Percentiles rank a stretch among this genome's conserved stretches.
Conservation (phyloP, 2,888 invertebrate species). For the Acanthosoma haemorrhoidale region DNA sequence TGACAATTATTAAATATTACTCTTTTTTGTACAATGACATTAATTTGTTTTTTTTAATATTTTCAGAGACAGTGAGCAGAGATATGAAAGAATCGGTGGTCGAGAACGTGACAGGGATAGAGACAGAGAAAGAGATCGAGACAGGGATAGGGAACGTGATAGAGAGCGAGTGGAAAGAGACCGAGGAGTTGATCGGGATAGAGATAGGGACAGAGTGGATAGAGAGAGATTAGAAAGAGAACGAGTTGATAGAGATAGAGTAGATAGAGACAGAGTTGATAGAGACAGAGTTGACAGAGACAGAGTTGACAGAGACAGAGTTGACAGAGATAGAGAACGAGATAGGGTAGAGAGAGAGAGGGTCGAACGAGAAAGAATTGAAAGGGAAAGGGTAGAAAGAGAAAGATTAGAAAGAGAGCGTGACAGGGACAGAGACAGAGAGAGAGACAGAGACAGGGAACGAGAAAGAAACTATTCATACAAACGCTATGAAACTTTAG, state of each 20-base stretch:
- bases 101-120: slow-evolving; percentile 13
- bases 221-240: slow-evolving; percentile 18
- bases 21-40: too few relatives aligned
- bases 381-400: slow-evolving; percentile 15
- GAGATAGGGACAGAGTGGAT: slow-evolving; percentile 20
- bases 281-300: neutral
- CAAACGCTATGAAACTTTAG: slow-evolving; percentile 3
- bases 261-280: neutral
- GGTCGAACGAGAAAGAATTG: neutral
- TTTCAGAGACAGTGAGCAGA: neutral
- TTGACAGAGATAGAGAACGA: neutral
- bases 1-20: too few relatives aligned
- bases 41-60: neutral
- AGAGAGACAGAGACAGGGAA: neutral
- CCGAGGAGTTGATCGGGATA: neutral
- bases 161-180: slow-evolving; percentile 4
- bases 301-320: slow-evolving; percentile 10
- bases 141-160: neutral
- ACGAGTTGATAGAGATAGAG: neutral
- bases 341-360: neutral
- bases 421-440: slow-evolving; percentile 23
- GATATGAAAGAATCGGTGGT: neutral
- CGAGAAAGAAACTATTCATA: slow-evolving; percentile 24
- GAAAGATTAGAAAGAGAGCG: slow-evolving; percentile 27
- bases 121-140: slow-evolving; percentile 28